These are phyloP conservation scores for Rhagonycha fulva DNA, from an alignment of 2,888 invertebrate genomes.

Conservation along the genomic window DNA sequence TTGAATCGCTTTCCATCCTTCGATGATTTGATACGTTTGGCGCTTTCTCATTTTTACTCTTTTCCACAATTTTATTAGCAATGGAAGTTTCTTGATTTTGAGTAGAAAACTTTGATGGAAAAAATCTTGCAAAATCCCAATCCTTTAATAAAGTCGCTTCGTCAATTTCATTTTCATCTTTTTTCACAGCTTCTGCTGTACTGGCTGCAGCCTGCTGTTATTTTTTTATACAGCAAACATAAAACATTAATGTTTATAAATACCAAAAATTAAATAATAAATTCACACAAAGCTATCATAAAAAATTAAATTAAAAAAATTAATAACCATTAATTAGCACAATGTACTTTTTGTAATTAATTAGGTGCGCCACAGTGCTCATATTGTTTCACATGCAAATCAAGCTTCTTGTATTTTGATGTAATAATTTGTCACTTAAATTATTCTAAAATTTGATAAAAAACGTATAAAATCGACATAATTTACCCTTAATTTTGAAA, in stretches of 20 bases:
- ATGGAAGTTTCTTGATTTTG: constrained; percentile 13
- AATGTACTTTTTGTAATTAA: background rate
- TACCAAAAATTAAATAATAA: constrained; percentile 16
- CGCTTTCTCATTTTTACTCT: constrained; percentile 53
- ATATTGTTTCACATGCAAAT: background rate
- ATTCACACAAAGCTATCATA: constrained; percentile 31
- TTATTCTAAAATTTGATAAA: background rate
- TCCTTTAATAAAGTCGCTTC: constrained; percentile 82
- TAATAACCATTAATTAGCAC: background rate
- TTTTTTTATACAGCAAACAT: constrained; percentile 35
- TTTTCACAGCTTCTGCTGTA: constrained; percentile 47
- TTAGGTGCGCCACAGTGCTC: background rate
- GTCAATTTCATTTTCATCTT: constrained; percentile 62
- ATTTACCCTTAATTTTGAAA: background rate
- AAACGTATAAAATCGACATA: no score
- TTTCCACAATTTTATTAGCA: constrained; percentile 19
- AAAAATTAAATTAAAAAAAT: constrained; percentile 40
- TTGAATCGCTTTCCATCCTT: constrained; percentile 75
- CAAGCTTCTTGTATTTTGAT: background rate
- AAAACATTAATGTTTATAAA: constrained; percentile 27
- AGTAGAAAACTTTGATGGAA: constrained; percentile 60
- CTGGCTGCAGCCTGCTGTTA: constrained; percentile 56
- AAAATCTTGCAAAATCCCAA: constrained; percentile 87
- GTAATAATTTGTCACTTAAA: background rate
- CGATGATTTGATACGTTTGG: constrained; percentile 60